Percentiles rank a stretch among this genome's conserved stretches.
phyloP scores from a whole-genome alignment of 1,140 invertebrate species.

The Solen grandis region DNA sequence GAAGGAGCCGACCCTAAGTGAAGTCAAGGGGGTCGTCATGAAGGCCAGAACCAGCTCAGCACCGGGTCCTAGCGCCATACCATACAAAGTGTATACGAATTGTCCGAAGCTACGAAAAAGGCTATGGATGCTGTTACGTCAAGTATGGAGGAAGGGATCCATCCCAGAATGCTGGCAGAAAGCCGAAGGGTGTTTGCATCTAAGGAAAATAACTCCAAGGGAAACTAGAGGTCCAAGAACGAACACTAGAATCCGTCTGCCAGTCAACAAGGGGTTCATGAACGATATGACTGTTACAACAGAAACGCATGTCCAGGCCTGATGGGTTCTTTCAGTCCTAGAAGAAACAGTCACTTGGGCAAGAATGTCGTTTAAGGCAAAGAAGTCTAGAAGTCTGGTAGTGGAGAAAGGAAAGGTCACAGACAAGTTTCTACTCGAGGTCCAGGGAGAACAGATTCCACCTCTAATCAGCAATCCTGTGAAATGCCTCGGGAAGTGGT shows the following conservation, averaged over 20 bases:
- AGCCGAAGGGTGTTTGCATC: constrained; percentile 13
- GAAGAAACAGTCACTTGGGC: too few species aligned
- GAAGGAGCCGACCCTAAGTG: too few species aligned
- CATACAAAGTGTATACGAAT: constrained; percentile 39
- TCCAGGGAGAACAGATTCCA: constrained; percentile 28
- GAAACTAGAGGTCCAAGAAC: too few species aligned
- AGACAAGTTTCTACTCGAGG: background rate
- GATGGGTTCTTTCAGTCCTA: too few species aligned
- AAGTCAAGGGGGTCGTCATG: constrained; percentile 17
- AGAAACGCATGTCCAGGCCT: too few species aligned
- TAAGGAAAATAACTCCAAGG: constrained; percentile 26
- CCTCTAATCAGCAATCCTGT: constrained; percentile 17
- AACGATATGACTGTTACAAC: too few species aligned
- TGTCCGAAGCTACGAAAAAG: too few species aligned
- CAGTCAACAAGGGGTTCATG: too few species aligned
- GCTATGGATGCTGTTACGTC: constrained; percentile 16
- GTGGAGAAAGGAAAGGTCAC: constrained; percentile 39
- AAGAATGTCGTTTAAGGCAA: constrained; percentile 30
- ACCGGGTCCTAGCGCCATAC: constrained; percentile 35
- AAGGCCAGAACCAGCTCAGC: constrained; percentile 26
- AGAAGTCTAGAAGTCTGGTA: constrained; percentile 27
- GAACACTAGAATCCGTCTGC: too few species aligned
- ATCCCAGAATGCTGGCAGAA: background rate
- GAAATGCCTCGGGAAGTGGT: constrained; percentile 45
- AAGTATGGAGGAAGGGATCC: constrained; percentile 38